Evolutionary conservation across 1,140 invertebrate species (phyloP), one percentile per base, ranked within the genome.

Genomic region (Coelopa frigida): DNA sequence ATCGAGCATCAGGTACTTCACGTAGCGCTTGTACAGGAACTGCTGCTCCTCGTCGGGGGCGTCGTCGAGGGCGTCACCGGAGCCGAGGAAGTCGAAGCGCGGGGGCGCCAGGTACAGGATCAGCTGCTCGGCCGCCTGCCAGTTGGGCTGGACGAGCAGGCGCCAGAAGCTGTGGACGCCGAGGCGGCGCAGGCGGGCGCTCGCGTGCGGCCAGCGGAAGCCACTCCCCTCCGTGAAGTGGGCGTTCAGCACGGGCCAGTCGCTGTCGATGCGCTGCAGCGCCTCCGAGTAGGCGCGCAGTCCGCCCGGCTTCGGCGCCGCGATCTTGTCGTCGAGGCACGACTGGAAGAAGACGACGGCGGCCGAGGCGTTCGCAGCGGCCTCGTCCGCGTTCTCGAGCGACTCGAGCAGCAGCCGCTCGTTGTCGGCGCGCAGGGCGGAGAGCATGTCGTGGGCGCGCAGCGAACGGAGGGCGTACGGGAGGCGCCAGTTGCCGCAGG

Each of bases 401-500:
- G 57, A 50, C 1, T 18, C 41, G 33, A 62, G 40, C 1, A 65
- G 43, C 29, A 52, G 44, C n/a, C 58, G 43, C 24, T 62, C 62
- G 5, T 59, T 55, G 1, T 48, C 14, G 2, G 62, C 62, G 6
- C 52, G 46, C 46, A 60, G 24, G 26, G 48, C n/a, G n/a, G 52
- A 48, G 4, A 54, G 49, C 44, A 33, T 59, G 24, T 66, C 62
- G 15, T 55, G 49, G 7, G 59, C 59, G 3, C 58, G 54, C 2
- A 62, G 14, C 2, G 35, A 21, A 0, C 58, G 48, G 23, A 57
- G 40, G 1, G 10, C 8, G 8, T 53, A 51, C 14, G 32, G 36
- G 0, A 48, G 52, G 29, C 54, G 44, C 62, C 62, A 66, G 33
- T 66, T 58, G 18, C 62, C 62, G 20, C 62, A 66, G n/a, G 58